Evolutionary conservation across 2,113 vertebrate species (phyloP).

Genomic region (Sitta europaea): DNA sequence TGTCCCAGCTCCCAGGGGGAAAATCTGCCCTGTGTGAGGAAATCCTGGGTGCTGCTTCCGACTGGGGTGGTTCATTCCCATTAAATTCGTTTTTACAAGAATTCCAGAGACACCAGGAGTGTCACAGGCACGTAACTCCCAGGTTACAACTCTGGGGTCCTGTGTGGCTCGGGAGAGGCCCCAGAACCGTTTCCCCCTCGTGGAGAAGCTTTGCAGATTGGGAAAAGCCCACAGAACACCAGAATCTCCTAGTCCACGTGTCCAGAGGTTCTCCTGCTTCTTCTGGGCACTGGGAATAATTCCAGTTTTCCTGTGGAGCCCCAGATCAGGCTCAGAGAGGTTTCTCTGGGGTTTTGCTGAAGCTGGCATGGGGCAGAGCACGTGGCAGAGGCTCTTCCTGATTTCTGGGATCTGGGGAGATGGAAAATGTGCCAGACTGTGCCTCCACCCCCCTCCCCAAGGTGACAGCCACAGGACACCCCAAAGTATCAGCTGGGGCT

Average conservation of each 20-base stretch:
- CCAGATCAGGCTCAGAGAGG: rapidly evolving
- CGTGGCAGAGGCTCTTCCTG: background rate
- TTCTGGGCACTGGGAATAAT: background rate
- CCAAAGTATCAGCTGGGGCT: rapidly evolving
- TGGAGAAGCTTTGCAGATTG: background rate
- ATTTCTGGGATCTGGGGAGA: background rate
- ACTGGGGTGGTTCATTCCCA: background rate
- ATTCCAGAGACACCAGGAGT: background rate
- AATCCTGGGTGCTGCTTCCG: background rate
- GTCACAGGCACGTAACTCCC: rapidly evolving
- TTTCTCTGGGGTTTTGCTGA: background rate
- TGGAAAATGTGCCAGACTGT: background rate
- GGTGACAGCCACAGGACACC: background rate
- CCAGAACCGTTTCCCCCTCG: background rate
- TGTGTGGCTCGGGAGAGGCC: background rate
- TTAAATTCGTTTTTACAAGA: background rate
- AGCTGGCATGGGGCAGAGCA: background rate
- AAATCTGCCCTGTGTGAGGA: background rate
- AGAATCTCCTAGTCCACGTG: rapidly evolving
- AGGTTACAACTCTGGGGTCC: background rate
- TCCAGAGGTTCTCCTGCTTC: background rate
- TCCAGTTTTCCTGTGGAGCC: rapidly evolving
- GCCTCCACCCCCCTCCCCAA: background rate
- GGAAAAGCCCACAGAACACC: rapidly evolving
- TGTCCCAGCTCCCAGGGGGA: background rate